Conservation (phyloP, 2,888 invertebrate genomes). For the Lochmaea crataegi region DNA sequence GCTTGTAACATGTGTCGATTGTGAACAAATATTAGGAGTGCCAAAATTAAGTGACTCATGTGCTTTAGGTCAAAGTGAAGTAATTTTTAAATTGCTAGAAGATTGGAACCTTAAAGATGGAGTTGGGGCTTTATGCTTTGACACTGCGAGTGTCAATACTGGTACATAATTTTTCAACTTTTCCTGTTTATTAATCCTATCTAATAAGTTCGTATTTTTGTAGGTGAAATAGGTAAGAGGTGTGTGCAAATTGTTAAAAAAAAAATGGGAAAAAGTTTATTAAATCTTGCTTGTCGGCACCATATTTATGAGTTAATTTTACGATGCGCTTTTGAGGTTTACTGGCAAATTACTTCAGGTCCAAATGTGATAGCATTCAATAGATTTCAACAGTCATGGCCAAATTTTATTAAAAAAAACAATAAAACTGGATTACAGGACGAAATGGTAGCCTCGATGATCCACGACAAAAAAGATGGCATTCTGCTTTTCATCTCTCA, state of each 20-base stretch:
- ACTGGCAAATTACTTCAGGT: constrained; percentile 4
- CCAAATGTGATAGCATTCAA: constrained; percentile 5
- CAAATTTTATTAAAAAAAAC: not conserved
- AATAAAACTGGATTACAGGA: constrained; percentile 5
- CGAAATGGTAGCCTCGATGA: not conserved
- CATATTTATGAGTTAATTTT: constrained; percentile 5
- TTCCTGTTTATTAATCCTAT: not conserved
- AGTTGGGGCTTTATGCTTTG: constrained; percentile 30
- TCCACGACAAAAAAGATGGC: not conserved
- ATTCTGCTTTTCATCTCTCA: not conserved
- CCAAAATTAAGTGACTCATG: constrained; percentile 21
- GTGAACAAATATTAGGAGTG: constrained; percentile 29
- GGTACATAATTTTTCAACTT: constrained; percentile 6
- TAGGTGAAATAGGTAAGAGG: constrained; percentile 11
- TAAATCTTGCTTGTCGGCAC: constrained; percentile 8
- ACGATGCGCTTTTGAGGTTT: constrained; percentile 3
- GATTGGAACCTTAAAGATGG: constrained; percentile 24
- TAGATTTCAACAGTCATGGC: constrained; percentile 1
- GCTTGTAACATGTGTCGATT: constrained; percentile 13
- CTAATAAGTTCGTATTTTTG: constrained; percentile 4
- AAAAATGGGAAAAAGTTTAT: not conserved
- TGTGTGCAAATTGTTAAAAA: constrained; percentile 1
- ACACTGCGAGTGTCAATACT: constrained; percentile 19
- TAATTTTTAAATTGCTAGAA: constrained; percentile 11
- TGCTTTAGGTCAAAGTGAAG: constrained; percentile 22